Percentiles rank a stretch among this genome's conserved stretches.
Conservation (phyloP, 2,888 invertebrate species). For the Brenthis daphne region DNA sequence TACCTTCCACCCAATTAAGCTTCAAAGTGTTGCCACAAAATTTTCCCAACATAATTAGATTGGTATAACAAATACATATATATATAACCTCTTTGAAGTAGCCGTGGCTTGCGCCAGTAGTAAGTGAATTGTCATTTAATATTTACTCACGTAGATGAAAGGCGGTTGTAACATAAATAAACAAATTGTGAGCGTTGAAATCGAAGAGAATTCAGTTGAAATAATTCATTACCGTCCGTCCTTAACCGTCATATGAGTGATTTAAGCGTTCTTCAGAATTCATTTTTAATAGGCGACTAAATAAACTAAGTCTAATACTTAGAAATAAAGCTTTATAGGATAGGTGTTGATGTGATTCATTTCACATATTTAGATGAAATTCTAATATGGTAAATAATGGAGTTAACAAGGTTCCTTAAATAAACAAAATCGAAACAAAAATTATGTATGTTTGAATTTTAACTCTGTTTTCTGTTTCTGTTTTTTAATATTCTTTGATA, state of each 20-base stretch:
- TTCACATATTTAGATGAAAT: too few relatives aligned
- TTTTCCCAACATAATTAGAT: slow-evolving; percentile 73
- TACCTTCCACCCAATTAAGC: slow-evolving; percentile 69
- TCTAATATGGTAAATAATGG: too few relatives aligned
- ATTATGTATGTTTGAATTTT: too few relatives aligned
- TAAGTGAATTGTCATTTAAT: slow-evolving; percentile 62
- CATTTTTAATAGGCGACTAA: slow-evolving; percentile 4
- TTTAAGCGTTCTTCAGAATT: slow-evolving; percentile 37
- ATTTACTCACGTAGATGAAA: slow-evolving; percentile 80
- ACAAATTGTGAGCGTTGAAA: slow-evolving; percentile 71
- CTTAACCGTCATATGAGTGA: slow-evolving; percentile 43
- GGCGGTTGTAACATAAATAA: slow-evolving; percentile 76
- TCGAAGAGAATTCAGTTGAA: slow-evolving; percentile 67
- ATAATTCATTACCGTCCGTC: slow-evolving; percentile 53
- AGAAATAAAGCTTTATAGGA: too few relatives aligned
- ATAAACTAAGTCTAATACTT: background rate
- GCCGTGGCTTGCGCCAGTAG: slow-evolving; percentile 72
- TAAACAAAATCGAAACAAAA: too few relatives aligned
- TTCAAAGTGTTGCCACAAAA: slow-evolving; percentile 77
- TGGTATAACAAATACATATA: slow-evolving; percentile 73
- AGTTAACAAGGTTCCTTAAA: too few relatives aligned
- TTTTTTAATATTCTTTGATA: too few relatives aligned
- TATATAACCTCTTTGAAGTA: slow-evolving; percentile 80
- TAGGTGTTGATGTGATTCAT: too few relatives aligned
- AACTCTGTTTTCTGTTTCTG: too few relatives aligned